A percentile compares a stretch with the other conserved stretches of the same genome.
phyloP scores from a whole-genome alignment of 1,140 invertebrate species.

The Ditylenchus dipsaci region DNA sequence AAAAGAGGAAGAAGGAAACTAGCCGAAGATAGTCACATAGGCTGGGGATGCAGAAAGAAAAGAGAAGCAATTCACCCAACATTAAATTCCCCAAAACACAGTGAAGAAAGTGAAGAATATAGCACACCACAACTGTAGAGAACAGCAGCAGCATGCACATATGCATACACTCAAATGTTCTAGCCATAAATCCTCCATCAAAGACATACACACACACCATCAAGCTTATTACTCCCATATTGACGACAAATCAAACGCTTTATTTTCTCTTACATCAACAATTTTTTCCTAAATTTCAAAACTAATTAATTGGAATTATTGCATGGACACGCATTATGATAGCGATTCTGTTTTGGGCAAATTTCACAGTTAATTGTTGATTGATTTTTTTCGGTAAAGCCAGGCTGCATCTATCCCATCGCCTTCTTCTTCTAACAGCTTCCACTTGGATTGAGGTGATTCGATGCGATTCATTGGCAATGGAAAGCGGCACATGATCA shows the following conservation, averaged over 20 bases:
- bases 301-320: not conserved
- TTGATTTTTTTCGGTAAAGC: conserved; percentile 39
- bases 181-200: too few species aligned
- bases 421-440: conserved; percentile 35
- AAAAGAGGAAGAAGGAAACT: conserved; percentile 20
- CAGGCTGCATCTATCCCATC: conserved; percentile 53
- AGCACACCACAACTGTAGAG: not conserved
- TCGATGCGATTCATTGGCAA: conserved; percentile 30
- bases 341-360: too few species aligned
- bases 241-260: too few species aligned
- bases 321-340: not conserved
- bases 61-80: conserved; percentile 4
- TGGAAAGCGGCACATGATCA: conserved; percentile 52
- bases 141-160: too few species aligned
- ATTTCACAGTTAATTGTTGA: not conserved
- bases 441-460: conserved; percentile 20
- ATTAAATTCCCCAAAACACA: conserved; percentile 9
- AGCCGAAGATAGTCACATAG: not conserved
- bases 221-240: too few species aligned
- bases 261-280: too few species aligned
- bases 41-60: conserved; percentile 1
- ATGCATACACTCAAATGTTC: too few species aligned
- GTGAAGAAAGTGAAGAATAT: conserved; percentile 3
- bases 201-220: too few species aligned
- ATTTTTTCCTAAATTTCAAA: not conserved